phyloP scores from a whole-genome alignment of 37 sponge, comb jelly and placozoan species.

The Ianthella basta region DNA sequence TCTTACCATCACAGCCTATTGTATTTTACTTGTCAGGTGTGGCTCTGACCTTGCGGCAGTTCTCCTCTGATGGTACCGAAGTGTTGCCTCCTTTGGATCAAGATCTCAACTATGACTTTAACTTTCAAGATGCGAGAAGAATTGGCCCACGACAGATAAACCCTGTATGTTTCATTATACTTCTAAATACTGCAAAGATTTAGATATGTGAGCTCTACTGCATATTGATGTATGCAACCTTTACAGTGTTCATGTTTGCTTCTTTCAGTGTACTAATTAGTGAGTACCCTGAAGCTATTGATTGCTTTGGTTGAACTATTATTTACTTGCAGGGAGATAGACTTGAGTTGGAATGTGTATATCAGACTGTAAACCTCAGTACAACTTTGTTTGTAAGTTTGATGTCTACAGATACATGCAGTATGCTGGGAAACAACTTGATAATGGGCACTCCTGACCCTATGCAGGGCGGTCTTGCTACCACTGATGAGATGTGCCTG shows the following conservation, averaged over 20 bases:
- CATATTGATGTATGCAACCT: conserved; percentile 26
- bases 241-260: too few species aligned
- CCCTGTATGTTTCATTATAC: conserved; percentile 48
- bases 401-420: background rate
- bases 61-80: background rate
- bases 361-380: background rate
- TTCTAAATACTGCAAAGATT: conserved; percentile 38
- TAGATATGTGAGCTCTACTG: conserved; percentile 43
- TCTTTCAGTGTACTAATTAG: too few species aligned
- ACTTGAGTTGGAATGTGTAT: conserved; percentile 4
- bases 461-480: conserved; percentile 24
- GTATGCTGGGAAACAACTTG: background rate
- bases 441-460: background rate
- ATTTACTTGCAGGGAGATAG: background rate
- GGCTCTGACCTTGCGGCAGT: too few species aligned
- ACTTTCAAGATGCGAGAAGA: conserved; percentile 54
- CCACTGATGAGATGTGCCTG: conserved; percentile 29
- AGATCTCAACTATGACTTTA: conserved; percentile 70
- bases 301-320: background rate
- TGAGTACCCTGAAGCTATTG: too few species aligned
- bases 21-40: too few species aligned
- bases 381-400: background rate
- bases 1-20: too few species aligned
- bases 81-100: conserved; percentile 53
- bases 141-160: conserved; percentile 32